phyloP scores from a whole-genome alignment of 2,888 invertebrate genomes.

The Melieria omissa region DNA sequence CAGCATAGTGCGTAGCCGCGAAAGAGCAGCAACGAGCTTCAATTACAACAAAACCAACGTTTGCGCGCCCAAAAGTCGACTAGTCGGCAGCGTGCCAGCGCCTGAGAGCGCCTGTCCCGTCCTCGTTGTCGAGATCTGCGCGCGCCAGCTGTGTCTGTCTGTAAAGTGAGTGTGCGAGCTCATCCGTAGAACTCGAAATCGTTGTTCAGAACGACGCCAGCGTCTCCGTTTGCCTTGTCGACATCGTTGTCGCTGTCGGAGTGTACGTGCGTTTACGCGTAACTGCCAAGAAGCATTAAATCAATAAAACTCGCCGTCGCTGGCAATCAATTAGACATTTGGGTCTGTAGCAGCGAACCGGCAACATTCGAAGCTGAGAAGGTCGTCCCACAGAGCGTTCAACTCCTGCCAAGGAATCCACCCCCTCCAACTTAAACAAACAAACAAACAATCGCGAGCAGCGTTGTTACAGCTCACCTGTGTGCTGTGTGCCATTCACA shows the following conservation, averaged over 20 bases:
- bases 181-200: not conserved
- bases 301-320: slow-evolving; percentile 18
- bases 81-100: slow-evolving; percentile 15
- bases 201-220: not conserved
- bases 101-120: slow-evolving; percentile 26
- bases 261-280: not conserved
- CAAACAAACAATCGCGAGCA: no score
- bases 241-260: not conserved
- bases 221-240: not conserved
- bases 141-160: slow-evolving; percentile 15
- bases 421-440: no score
- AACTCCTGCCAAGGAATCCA: no score
- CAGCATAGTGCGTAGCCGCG: not conserved
- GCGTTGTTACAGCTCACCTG: no score
- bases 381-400: no score
- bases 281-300: slow-evolving; percentile 1
- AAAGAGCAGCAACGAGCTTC: slow-evolving; percentile 18
- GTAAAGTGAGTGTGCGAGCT: no score
- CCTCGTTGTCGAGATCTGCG: slow-evolving; percentile 9
- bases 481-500: no score
- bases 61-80: slow-evolving; percentile 22
- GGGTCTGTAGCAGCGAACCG: slow-evolving; percentile 5
- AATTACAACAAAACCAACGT: slow-evolving; percentile 8
- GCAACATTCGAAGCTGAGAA: slow-evolving; percentile 5
- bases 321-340: slow-evolving; percentile 17